Conservation (phyloP, 2,113 vertebrate genomes). For the Carlito syrichta region DNA sequence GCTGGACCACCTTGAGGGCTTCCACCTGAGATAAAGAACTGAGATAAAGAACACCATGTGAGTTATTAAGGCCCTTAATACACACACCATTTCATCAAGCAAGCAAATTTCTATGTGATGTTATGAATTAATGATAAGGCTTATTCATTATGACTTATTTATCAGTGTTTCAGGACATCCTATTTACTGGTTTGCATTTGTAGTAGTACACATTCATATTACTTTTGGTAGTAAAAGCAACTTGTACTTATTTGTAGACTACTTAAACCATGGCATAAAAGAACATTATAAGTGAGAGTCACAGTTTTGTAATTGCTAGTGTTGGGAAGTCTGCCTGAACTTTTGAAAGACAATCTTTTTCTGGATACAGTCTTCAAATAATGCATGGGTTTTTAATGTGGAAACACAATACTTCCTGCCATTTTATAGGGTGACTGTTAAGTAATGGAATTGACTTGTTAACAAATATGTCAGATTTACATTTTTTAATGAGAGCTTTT, state of each 20-base stretch:
- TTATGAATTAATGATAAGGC: background rate
- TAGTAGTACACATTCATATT: background rate
- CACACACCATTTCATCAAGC: background rate
- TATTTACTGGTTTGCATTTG: background rate
- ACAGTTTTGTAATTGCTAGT: background rate
- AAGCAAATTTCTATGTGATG: background rate
- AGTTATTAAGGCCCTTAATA: background rate
- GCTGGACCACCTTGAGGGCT: background rate
- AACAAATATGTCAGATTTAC: background rate
- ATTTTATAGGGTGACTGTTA: background rate
- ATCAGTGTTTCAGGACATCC: background rate
- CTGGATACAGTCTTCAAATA: background rate
- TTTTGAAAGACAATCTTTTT: slow-evolving; percentile 7
- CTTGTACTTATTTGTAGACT: background rate
- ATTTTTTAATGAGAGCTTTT: slow-evolving; percentile 12
- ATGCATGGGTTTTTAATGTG: background rate
- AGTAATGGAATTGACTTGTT: slow-evolving; percentile 4
- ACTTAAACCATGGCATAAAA: background rate
- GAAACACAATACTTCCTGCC: background rate
- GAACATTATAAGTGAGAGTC: background rate
- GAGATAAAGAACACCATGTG: background rate
- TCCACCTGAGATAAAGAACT: background rate
- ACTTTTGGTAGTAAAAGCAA: background rate
- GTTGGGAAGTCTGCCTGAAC: background rate
- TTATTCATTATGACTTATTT: background rate